phyloP scores from a whole-genome alignment of 2,797 vertebrate species.

The Chiloscyllium punctatum region DNA sequence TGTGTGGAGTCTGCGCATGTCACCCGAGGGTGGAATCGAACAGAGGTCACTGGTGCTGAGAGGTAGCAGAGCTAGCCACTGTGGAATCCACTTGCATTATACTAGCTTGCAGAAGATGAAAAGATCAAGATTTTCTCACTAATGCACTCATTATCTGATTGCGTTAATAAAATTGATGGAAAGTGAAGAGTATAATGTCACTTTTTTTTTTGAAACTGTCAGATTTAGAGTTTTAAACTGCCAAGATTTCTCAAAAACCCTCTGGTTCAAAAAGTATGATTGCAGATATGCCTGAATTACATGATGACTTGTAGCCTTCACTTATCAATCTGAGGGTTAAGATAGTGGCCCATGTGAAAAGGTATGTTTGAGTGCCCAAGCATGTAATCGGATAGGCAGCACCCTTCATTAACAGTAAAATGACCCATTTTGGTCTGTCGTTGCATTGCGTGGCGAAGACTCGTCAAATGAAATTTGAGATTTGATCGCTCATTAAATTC shows the following conservation, averaged over 20 bases:
- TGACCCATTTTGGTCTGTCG: not conserved
- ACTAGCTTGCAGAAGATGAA: not conserved
- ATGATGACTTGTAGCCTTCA: not conserved
- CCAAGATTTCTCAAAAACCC: not conserved
- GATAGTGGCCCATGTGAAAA: not conserved
- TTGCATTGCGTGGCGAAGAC: not conserved
- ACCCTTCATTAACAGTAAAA: not conserved
- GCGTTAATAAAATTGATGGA: not conserved
- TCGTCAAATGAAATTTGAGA: not conserved
- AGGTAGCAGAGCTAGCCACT: no score
- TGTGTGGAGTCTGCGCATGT: no score
- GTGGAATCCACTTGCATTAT: not conserved
- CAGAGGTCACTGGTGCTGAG: no score
- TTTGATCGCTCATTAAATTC: not conserved
- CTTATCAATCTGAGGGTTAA: not conserved
- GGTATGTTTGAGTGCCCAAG: not conserved
- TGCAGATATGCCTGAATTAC: not conserved
- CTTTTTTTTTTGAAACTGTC: not conserved
- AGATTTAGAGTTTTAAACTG: not conserved
- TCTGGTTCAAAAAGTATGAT: not conserved
- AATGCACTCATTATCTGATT: not conserved
- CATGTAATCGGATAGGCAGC: not conserved
- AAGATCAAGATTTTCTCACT: not conserved
- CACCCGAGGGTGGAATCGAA: no score
- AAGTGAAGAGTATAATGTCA: not conserved